Base-by-base conservation (phyloP, 2,797 vertebrate genomes). In the Coccyzus lansbergi region DNA sequence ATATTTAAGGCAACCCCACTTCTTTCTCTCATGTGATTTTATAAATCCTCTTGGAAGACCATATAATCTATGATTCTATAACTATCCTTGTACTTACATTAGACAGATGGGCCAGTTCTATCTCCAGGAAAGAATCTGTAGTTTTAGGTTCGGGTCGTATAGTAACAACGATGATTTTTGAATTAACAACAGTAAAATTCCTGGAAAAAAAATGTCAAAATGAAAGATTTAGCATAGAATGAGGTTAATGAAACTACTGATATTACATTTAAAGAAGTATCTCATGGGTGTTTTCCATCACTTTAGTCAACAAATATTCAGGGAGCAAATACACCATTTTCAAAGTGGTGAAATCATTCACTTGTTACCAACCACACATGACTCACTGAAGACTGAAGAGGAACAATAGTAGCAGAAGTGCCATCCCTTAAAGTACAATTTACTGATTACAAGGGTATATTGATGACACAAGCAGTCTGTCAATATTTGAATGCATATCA, bases 151-250 rank as follows among this genome's bases (percentile, higher is more conserved):
- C 99, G 2, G 99, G 99, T 93, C 99, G 98, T 97, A 99, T 99
- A 46, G 99, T 99, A 88, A 99, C 99, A 91, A 99, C 99, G 16
- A 99, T 99, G 95, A 99, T 99, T 98, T 99, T 99, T 80, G 99
- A 99, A 98, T 99, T 99, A 92, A 99, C 98, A 46, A 99, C 98
- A 12, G 99, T 99, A 97, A 99, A 98, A 97, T 99, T 99, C 98
- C 99, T 99, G 98, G 10, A 7, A 13, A 40, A 29, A 19, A 91
- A 95, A 76, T 81, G 29, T 75, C 87, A 81, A 85, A 85, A 92
- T 31, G 24, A 67, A 95, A 91, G 7, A 28, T 75, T 46, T 64
- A 70, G n/a, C 22, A 67, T 40, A 34, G 25, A 78, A 76, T 69
- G 21, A 46, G 29, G 42, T 63, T 62, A 84, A 82, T 48, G 2